These are phyloP conservation scores for Polyodon spathula DNA, from an alignment of 2,113 vertebrate species.

Conservation along the genomic window DNA sequence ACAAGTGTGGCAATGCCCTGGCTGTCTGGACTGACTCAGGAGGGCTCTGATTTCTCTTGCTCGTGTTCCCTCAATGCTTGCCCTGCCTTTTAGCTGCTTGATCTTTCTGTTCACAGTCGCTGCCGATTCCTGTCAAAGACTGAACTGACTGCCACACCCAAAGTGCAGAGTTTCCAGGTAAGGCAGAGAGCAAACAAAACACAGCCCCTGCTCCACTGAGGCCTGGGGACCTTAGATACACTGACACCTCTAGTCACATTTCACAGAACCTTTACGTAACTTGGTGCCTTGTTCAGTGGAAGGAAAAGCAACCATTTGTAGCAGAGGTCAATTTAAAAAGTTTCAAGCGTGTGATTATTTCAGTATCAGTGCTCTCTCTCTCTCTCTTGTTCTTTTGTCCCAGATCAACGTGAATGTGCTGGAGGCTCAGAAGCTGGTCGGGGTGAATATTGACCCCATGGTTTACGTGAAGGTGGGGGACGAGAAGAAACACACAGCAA, in stretches of 20 bases:
- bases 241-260: neutral
- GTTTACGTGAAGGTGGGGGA: slow-evolving; percentile 72
- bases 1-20: too few relatives aligned
- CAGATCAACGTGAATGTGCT: slow-evolving; percentile 81
- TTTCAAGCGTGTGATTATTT: neutral
- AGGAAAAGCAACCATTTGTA: too few relatives aligned
- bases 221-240: neutral
- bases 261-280: neutral
- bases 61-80: neutral
- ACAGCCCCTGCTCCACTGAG: neutral
- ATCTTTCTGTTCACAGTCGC: slow-evolving; percentile 48
- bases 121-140: slow-evolving; percentile 42
- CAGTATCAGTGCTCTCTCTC: neutral
- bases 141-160: slow-evolving; percentile 48
- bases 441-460: slow-evolving; percentile 86
- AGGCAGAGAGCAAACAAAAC: neutral
- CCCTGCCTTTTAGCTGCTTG: neutral
- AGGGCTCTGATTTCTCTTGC: too few relatives aligned
- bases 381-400: too few relatives aligned
- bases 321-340: too few relatives aligned
- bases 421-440: slow-evolving; percentile 83
- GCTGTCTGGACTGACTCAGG: too few relatives aligned
- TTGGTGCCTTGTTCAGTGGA: neutral
- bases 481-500: slow-evolving; percentile 69
- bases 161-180: slow-evolving; percentile 77